Evolutionary conservation across 2,113 vertebrate genomes (phyloP), one percentile per base, ranked within the genome.

Genomic region (Panthera leo): DNA sequence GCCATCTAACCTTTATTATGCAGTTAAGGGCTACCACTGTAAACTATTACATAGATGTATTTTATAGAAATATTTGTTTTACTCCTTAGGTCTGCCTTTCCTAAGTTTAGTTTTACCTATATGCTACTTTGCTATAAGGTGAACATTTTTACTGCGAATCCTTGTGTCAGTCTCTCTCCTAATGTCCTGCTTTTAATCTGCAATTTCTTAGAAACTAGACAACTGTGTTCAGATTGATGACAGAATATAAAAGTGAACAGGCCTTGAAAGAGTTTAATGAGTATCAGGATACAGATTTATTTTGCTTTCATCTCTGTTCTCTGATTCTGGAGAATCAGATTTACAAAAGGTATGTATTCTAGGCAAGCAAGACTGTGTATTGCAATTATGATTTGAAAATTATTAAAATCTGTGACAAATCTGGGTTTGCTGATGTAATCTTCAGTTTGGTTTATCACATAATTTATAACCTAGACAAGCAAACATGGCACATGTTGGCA

Each of bases 181-280:
- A 78, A 85, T 48, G 68, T 7, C 92, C n/a, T 91, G 15, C 8
- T 91, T 85, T 93, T 87, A 71, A 94, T 85, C 12, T 76, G 21
- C 5, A 48, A 36, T 21, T 15, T 65, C 1, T 82, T 70, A 63
- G 51, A 79, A 87, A 87, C n/a, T 42, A 71, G 29, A 14, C 51
- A 85, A 55, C 23, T 91, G 58, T 87, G 34, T 55, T 97, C n/a
- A 78, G 89, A 93, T 25, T 85, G 27, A 63, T 93, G n/a, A 84
- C 36, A 65, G 7, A 94, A 18, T 79, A 63, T 79, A 89, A 92
- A 86, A 87, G 9, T 85, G 27, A 96, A 68, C 1, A 78, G 45
- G 36, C 23, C 31, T 76, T 93, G 27, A 89, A 55, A 70, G 19
- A 91, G 29, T 70, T 11, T 85, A 79, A 58, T 76, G 18, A 78